These are phyloP conservation scores for Buathra laborator DNA, from an alignment of 2,888 invertebrate genomes.

Conservation along the genomic window DNA sequence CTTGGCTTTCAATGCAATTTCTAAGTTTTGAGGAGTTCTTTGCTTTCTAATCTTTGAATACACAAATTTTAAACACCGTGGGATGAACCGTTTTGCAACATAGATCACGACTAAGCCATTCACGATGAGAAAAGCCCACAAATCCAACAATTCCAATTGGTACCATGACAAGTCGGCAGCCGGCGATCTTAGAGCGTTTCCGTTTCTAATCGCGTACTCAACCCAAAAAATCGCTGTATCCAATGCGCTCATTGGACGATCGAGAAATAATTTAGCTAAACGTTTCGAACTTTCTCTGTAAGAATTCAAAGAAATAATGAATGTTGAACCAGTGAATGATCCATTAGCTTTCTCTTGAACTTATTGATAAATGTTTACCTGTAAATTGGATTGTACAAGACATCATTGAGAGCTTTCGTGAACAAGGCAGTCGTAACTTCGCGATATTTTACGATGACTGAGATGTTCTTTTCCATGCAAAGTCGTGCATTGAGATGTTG, in stretches of 20 bases:
- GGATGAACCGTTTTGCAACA: too few relatives aligned
- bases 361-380: slow-evolving; percentile 61
- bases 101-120: too few relatives aligned
- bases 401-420: slow-evolving; percentile 69
- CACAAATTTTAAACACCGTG: slow-evolving; percentile 61
- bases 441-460: slow-evolving; percentile 57
- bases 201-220: slow-evolving; percentile 86
- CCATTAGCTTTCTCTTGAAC: slow-evolving; percentile 19
- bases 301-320: not conserved
- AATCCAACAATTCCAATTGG: slow-evolving; percentile 76
- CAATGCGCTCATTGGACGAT: slow-evolving; percentile 87
- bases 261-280: slow-evolving; percentile 78
- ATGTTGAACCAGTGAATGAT: slow-evolving; percentile 66
- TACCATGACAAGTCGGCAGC: slow-evolving; percentile 75
- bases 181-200: slow-evolving; percentile 75
- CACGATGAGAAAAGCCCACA: slow-evolving; percentile 71
- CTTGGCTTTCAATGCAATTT: too few relatives aligned
- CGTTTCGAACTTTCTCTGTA: slow-evolving; percentile 49
- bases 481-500: slow-evolving; percentile 73
- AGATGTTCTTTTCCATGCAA: slow-evolving; percentile 67
- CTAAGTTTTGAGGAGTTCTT: too few relatives aligned
- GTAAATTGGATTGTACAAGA: slow-evolving; percentile 71
- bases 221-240: slow-evolving; percentile 89
- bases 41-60: too few relatives aligned
- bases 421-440: slow-evolving; percentile 73